Evolutionary conservation across 1,140 invertebrate genomes (phyloP), one percentile per base, ranked within the genome.

Genomic region (Brachionus angularis): DNA sequence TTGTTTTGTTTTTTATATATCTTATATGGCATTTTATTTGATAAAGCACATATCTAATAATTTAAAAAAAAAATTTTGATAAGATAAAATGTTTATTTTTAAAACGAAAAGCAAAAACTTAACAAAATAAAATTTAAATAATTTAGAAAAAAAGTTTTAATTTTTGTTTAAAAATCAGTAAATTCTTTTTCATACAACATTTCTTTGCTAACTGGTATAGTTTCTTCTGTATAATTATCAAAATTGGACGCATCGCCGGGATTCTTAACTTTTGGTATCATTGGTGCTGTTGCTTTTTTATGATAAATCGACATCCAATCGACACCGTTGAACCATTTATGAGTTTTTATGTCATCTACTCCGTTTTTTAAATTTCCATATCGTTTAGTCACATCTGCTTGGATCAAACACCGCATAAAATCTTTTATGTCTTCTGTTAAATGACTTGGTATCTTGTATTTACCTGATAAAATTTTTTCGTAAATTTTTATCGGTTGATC

Each of bases 401-500:
- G 46, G 12, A 71, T 53, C 12, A 71, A 7, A 16, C 36, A 39
- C 8, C 49, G 27, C 67, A 71, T 50, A 50, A 71, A 71, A 33
- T 71, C 67, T 36, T 55, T 71, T 3, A 71, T 36, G 16, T 71
- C 67, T 10, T 53, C 49, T 10, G 67, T 52, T 31, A 71, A 71
- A 42, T 53, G 67, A 36, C 10, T 36, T 1, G 67, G 67, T 21
- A 52, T 3, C 31, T 71, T 50, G 18, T 50, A 53, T 53, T 71
- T 53, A 23, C 74, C 71, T 18, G 58, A 10, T 14, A 74, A 10
- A 44, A 74, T 74, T 71, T 74, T 74, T 55, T 74, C 74, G 34
- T 74, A 74, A 27, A 75, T 75, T 52, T 74, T 39, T n/a, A 74
- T 73, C 0, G 70, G 74, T 10, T 73, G 50, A 50, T 74, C 58